phyloP scores from a whole-genome alignment of 2,888 invertebrate species.

The Iphiclides podalirius region DNA sequence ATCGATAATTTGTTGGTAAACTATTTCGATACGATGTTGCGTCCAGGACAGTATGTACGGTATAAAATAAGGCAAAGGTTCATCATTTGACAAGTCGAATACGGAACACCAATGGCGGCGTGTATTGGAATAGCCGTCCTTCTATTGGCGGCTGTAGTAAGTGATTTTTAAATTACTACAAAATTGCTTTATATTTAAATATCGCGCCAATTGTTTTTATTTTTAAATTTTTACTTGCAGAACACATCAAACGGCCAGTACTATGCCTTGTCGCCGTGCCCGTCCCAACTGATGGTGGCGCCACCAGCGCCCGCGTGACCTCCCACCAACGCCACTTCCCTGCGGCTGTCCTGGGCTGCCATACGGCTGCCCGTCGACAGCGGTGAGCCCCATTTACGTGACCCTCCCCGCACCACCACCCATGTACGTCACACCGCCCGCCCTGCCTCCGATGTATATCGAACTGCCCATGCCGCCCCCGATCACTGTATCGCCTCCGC shows the following conservation, averaged over 20 bases:
- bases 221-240: conserved; percentile 49
- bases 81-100: conserved; percentile 36
- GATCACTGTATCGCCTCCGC: conserved; percentile 56
- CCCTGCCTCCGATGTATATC: conserved; percentile 50
- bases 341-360: conserved; percentile 34
- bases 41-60: conserved; percentile 46
- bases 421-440: conserved; percentile 55
- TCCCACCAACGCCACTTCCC: conserved; percentile 5
- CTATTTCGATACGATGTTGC: conserved; percentile 33
- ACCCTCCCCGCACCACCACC: conserved; percentile 59
- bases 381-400: conserved; percentile 52
- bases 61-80: conserved; percentile 49
- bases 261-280: conserved; percentile 40
- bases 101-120: conserved; percentile 48
- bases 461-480: conserved; percentile 53
- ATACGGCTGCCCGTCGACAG: conserved; percentile 40
- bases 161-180: conserved; percentile 24
- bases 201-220: conserved; percentile 1
- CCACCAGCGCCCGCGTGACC: conserved; percentile 31
- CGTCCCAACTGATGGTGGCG: conserved; percentile 29
- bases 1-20: conserved; percentile 30
- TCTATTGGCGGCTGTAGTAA: conserved; percentile 54
- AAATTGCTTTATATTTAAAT: no score
- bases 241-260: conserved; percentile 51
- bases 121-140: conserved; percentile 42